These are phyloP conservation scores for Drosophila miranda DNA, from an alignment of 1,140 invertebrate species.

Conservation along the genomic window DNA sequence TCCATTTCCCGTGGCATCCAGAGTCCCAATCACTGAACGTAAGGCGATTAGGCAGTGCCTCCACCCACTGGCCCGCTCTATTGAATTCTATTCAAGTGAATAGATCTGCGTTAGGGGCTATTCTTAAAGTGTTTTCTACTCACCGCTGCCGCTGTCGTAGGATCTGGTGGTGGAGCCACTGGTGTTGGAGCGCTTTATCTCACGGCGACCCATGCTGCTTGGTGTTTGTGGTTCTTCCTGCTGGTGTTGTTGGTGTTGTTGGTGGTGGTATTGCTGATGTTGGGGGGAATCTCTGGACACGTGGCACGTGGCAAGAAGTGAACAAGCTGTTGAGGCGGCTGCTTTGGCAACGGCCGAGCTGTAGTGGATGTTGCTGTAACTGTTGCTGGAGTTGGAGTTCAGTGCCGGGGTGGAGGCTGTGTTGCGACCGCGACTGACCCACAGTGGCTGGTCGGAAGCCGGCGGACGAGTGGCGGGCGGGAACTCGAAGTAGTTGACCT, in stretches of 20 bases:
- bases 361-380: constrained; percentile 25
- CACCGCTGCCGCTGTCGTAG: constrained; percentile 79
- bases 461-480: constrained; percentile 46
- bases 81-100: constrained; percentile 44
- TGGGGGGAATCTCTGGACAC: constrained; percentile 50
- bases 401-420: constrained; percentile 73
- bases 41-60: constrained; percentile 61
- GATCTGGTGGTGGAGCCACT: constrained; percentile 77
- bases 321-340: constrained; percentile 65
- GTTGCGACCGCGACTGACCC: constrained; percentile 38
- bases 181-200: constrained; percentile 81
- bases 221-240: constrained; percentile 40
- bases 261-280: constrained; percentile 32
- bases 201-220: constrained; percentile 77
- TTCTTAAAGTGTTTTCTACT: constrained; percentile 42
- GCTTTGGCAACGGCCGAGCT: constrained; percentile 66
- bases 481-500: constrained; percentile 78
- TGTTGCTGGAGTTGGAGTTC: constrained; percentile 14
- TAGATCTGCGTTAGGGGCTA: constrained; percentile 20
- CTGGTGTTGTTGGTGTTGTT: constrained; percentile 13
- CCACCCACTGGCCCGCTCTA: background rate
- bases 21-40: constrained; percentile 31
- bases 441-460: constrained; percentile 37
- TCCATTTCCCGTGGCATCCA: constrained; percentile 57
- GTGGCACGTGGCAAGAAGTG: constrained; percentile 72